Base-by-base conservation (phyloP, 2,797 vertebrate genomes). In the Hybognathus amarus region DNA sequence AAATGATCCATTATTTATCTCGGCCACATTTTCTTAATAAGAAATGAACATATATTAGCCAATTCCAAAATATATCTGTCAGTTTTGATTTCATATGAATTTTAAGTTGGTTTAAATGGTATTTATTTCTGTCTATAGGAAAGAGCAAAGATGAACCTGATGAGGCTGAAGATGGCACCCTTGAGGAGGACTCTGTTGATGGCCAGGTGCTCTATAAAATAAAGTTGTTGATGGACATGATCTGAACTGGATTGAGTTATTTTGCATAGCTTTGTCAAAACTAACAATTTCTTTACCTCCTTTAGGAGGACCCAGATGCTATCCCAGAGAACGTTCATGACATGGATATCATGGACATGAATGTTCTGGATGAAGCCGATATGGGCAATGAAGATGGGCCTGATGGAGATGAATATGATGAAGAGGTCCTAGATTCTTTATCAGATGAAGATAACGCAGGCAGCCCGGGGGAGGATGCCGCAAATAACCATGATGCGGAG, bases 341-440 rank as follows among this genome's bases (percentile, higher is more conserved):
- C 67, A 95, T 97, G 93, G 96, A 97, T 92, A 96, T 97, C 92
- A 93, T 97, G 87, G 96, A 97, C 86, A 96, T 97, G 91, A 97
- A 95, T 10, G 91, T 97, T 76, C 88, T 97, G 84, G 97, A 97
- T 67, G 96, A 97, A 85, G 95, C 95, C 0, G 96, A 97, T 61
- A 96, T 96, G 6, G 96, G 96, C 85, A 95, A 94, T 15, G 94
- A 94, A 77, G 91, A 93, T 69, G 93, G 92, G 0, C 90, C 93
- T 0, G 95, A 95, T 74, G 91, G 91, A 36, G 95, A 96, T n/a
- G 94, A 95, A 42, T 95, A 95, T 0, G 91, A 94, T 8, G 89
- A 95, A 1, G 92, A 95, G 52, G 84, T 91, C 2, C 92, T 93
- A 8, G 93, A 94, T 82, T 91, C 92, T 15, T 90, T 94, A 17